These are phyloP conservation scores for Cygnus olor DNA, from an alignment of 2,797 vertebrate species.

Conservation along the genomic window DNA sequence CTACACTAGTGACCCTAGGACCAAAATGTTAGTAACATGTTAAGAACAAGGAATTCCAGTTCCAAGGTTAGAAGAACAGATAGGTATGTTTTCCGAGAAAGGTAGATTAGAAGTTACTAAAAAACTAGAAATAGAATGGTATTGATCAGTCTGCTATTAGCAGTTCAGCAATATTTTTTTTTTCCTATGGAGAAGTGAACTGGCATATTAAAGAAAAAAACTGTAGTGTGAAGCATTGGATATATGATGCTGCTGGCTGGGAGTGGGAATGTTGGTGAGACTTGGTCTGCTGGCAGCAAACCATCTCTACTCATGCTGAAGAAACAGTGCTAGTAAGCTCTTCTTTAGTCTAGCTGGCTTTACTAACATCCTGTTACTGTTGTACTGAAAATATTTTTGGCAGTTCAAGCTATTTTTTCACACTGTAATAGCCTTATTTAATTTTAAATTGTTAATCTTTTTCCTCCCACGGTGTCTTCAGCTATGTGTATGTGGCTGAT, in stretches of 20 bases:
- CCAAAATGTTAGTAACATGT: not conserved
- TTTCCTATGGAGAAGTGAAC: not conserved
- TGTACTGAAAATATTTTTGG: slow-evolving; percentile 34
- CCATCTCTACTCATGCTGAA: not conserved
- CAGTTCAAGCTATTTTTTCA: slow-evolving; percentile 74
- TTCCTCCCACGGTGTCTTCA: slow-evolving; percentile 62
- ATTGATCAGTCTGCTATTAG: not conserved
- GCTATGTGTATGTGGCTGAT: slow-evolving; percentile 69
- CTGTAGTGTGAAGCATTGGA: not conserved
- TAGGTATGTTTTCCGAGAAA: not conserved
- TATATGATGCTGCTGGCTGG: not conserved
- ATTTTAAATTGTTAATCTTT: slow-evolving; percentile 74
- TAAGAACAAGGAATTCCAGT: not conserved
- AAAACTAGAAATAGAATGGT: not conserved
- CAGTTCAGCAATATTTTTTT: slow-evolving; percentile 11
- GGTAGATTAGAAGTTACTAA: not conserved
- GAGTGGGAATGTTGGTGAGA: not conserved
- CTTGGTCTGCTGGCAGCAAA: not conserved
- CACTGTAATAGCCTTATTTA: slow-evolving; percentile 76
- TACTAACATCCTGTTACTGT: not conserved
- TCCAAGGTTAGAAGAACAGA: not conserved
- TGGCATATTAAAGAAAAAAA: not conserved
- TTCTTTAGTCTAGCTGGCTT: not conserved
- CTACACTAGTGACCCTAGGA: not conserved
- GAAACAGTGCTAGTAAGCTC: not conserved